Percentiles rank a stretch among this genome's conserved stretches.
Conservation (phyloP, 2,797 vertebrate genomes). For the Silurus aristotelis region DNA sequence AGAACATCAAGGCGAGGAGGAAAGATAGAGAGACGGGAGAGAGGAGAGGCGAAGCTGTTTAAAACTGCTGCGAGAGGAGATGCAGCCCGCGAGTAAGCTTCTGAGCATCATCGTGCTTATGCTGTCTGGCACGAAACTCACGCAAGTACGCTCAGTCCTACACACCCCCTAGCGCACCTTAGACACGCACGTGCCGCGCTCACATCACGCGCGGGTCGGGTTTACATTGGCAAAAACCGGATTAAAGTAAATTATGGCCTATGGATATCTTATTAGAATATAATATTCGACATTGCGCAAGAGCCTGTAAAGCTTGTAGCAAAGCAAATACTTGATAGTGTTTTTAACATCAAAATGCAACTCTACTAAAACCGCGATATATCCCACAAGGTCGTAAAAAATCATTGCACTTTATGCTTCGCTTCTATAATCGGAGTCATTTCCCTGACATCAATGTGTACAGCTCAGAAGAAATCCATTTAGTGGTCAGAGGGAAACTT, state of each 20-base stretch:
- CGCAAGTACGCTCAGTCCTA: conserved; percentile 80
- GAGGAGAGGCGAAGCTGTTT: conserved; percentile 72
- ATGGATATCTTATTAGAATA: not conserved
- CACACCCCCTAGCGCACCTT: not conserved
- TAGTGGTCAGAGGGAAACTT: not conserved
- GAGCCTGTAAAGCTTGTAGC: not conserved
- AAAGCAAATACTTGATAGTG: not conserved
- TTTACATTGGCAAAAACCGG: not conserved
- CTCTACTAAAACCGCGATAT: not conserved
- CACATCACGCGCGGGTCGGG: not conserved
- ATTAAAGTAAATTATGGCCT: not conserved
- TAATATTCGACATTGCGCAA: too few species aligned
- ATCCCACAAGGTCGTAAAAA: not conserved
- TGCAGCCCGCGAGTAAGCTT: conserved; percentile 92
- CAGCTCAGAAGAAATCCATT: not conserved
- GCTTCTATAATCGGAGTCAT: not conserved
- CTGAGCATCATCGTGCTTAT: conserved; percentile 89
- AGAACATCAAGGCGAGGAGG: conserved; percentile 34
- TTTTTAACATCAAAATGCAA: not conserved
- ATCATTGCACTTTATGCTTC: not conserved
- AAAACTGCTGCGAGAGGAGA: conserved; percentile 82
- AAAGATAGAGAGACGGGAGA: conserved; percentile 24
- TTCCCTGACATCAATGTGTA: not conserved
- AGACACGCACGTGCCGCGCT: not conserved
- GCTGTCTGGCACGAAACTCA: conserved; percentile 97